phyloP scores from a whole-genome alignment of 2,888 invertebrate genomes.

The Drosophila borborema region DNA sequence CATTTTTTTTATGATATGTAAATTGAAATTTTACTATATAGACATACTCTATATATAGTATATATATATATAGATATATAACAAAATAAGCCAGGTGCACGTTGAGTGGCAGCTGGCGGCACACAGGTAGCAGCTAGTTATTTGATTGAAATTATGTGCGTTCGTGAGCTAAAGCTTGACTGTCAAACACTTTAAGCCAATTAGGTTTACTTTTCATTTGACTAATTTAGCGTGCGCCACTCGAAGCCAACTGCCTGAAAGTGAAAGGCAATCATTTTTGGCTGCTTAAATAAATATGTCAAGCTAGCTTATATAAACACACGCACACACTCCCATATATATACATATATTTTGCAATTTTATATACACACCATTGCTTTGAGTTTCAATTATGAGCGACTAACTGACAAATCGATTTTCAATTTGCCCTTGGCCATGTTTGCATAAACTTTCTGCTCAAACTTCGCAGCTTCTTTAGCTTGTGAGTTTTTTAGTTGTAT shows the following conservation, averaged over 20 bases:
- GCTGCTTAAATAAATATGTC: neutral
- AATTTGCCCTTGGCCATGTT: conserved; percentile 49
- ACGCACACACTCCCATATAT: neutral
- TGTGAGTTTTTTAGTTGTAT: neutral
- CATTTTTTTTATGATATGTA: conserved; percentile 75
- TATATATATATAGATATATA: neutral
- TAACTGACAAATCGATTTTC: conserved; percentile 58
- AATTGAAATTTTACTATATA: conserved; percentile 76
- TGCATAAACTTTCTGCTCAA: conserved; percentile 49
- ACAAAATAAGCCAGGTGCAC: conserved; percentile 10
- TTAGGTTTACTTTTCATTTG: conserved; percentile 33
- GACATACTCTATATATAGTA: conserved; percentile 11
- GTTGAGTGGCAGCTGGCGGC: neutral
- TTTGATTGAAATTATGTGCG: conserved; percentile 68
- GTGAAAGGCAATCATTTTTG: neutral
- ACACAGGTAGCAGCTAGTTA: conserved; percentile 53
- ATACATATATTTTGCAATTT: neutral
- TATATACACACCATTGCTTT: conserved; percentile 2
- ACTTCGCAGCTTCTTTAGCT: conserved; percentile 13
- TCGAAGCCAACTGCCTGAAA: neutral
- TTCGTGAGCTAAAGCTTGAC: conserved; percentile 25
- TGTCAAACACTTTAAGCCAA: conserved; percentile 39
- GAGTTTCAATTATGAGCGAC: conserved; percentile 25
- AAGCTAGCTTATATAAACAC: neutral
- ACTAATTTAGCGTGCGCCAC: conserved; percentile 15